Evolutionary conservation across 2,113 vertebrate genomes (phyloP).

Genomic region (Heloderma charlesbogerti): DNA sequence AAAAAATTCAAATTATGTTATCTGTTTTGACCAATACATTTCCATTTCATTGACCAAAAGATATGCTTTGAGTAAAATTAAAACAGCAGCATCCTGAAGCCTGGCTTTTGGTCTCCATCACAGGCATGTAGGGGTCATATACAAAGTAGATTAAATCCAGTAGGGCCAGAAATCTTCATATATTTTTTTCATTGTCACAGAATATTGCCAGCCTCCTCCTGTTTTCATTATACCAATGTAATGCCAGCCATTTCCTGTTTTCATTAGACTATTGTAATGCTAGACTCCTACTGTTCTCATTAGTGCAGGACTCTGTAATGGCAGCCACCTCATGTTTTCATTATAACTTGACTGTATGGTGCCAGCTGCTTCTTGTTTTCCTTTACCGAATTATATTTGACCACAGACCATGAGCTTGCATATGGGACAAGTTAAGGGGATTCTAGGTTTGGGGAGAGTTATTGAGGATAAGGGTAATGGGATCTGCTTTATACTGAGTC

Average conservation of each 20-base stretch:
- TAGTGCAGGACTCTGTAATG: constrained; percentile 86
- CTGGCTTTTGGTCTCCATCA: constrained; percentile 28
- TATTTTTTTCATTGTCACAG: constrained; percentile 71
- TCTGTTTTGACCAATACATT: background rate
- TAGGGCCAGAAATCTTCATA: constrained; percentile 73
- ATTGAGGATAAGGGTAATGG: background rate
- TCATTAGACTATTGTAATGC: constrained; percentile 85
- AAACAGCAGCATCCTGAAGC: background rate
- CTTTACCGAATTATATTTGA: constrained; percentile 77
- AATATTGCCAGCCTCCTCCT: constrained; percentile 79
- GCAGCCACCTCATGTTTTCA: constrained; percentile 86
- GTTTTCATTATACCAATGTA: constrained; percentile 84
- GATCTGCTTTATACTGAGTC: background rate
- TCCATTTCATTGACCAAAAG: background rate
- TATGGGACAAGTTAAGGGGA: constrained; percentile 42
- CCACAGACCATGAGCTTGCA: constrained; percentile 55
- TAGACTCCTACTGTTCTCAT: constrained; percentile 86
- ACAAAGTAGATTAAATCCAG: constrained; percentile 70
- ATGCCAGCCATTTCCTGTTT: constrained; percentile 87
- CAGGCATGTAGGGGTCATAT: constrained; percentile 43
- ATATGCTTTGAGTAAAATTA: constrained; percentile 3
- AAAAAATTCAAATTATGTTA: background rate
- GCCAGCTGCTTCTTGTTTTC: constrained; percentile 82
- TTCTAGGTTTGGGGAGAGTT: constrained; percentile 22
- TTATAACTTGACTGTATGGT: constrained; percentile 83